Percentiles rank a stretch among this genome's conserved stretches.
These are phyloP conservation scores for Macroramphosus scolopax DNA, from an alignment of 2,797 vertebrate genomes.

Conservation along the genomic window DNA sequence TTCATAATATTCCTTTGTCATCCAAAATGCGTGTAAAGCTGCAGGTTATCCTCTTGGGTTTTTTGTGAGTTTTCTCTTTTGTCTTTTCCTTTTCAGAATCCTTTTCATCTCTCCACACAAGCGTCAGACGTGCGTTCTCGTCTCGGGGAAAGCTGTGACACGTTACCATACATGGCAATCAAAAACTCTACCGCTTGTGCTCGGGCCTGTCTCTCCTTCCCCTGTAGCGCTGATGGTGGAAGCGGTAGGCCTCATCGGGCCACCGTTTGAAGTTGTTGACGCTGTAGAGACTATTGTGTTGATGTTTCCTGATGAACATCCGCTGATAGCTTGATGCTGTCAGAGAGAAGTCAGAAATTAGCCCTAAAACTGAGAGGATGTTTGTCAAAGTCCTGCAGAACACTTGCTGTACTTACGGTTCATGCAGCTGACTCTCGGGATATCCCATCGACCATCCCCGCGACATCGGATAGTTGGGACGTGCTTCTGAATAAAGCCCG, in stretches of 20 bases:
- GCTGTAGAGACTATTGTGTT: constrained; percentile 81
- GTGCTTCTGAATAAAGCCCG: constrained; percentile 94
- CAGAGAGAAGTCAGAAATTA: constrained; percentile 40
- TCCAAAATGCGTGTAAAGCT: constrained; percentile 49
- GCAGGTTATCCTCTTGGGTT: constrained; percentile 40
- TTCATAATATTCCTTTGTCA: constrained; percentile 56
- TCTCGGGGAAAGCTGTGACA: constrained; percentile 73
- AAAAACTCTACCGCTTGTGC: constrained; percentile 81
- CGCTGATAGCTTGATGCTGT: constrained; percentile 93
- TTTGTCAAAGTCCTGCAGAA: background rate
- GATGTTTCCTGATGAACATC: constrained; percentile 85
- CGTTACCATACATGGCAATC: constrained; percentile 59
- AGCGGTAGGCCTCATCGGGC: constrained; percentile 76
- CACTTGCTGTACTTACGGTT: constrained; percentile 83
- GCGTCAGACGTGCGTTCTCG: constrained; percentile 29
- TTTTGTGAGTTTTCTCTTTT: constrained; percentile 52
- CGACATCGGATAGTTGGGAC: constrained; percentile 92
- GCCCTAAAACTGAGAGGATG: background rate
- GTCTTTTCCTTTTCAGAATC: constrained; percentile 64
- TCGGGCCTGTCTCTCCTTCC: constrained; percentile 68
- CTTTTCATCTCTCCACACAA: constrained; percentile 47
- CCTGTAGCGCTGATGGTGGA: constrained; percentile 83
- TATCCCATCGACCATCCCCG: constrained; percentile 91
- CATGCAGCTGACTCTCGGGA: constrained; percentile 93
- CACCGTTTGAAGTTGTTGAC: constrained; percentile 80